Evolutionary conservation across 2,113 vertebrate species (phyloP).

Genomic region (Festucalex cinctus): DNA sequence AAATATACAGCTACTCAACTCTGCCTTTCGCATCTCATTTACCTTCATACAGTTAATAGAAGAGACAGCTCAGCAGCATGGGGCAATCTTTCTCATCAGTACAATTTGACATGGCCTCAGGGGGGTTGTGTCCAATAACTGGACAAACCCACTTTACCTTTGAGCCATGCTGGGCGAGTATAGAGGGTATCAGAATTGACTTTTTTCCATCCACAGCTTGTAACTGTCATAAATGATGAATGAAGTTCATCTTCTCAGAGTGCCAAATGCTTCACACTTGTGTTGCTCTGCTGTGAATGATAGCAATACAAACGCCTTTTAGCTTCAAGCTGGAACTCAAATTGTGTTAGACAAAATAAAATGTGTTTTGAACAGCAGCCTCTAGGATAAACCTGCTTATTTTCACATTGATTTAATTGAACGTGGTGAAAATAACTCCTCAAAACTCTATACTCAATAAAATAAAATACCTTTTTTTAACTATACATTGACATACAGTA

Average conservation of each 20-base stretch:
- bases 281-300: neutral
- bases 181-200: neutral
- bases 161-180: neutral
- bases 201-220: conserved; percentile 7
- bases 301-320: neutral
- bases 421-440: neutral
- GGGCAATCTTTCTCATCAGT: conserved; percentile 1
- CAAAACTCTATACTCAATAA: too few relatives aligned
- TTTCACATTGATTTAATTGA: neutral
- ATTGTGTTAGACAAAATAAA: neutral
- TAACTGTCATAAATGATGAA: conserved; percentile 6
- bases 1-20: neutral
- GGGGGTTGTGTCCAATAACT: conserved; percentile 1
- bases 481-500: neutral
- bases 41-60: neutral
- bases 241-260: conserved; percentile 7
- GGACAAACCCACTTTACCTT: neutral
- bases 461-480: too few relatives aligned
- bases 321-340: conserved; percentile 1
- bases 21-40: conserved; percentile 1
- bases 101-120: neutral
- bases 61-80: neutral
- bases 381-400: neutral
- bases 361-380: neutral
- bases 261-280: conserved; percentile 6